Base-by-base conservation (phyloP, 2,888 invertebrate genomes). In the Orthosia gracilis region DNA sequence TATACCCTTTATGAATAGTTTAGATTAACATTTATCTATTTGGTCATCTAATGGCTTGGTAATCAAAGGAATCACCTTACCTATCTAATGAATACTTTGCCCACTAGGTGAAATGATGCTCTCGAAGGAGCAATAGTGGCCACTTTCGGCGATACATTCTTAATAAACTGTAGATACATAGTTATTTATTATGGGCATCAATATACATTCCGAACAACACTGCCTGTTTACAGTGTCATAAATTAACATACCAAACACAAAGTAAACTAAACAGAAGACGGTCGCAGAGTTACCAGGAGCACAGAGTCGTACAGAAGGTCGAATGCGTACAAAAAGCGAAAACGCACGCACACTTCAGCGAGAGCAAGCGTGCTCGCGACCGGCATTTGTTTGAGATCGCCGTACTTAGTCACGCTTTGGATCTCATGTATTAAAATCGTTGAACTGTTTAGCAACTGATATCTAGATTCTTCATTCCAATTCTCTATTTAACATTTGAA, bases 191-290 rank as follows among this genome's bases (percentile, higher is more conserved):
- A 59, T 47, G 11, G 45, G 40, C 52, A 59, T 72, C 58, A 50
- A 52, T 59, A 72, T 59, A 21, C 26, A 47, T 59, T 52, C 12
- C 58, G 50, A 70, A 61, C 45, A 61, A 59, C 52, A 52, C 21
- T 31, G 45, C 13, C 17, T 50, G 26, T 31, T 18, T 26, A 26
- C 26, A 70, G 47, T 18, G 26, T 23, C 45, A 59, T 70, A 54
- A 71, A 71, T 61, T 54, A 31, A 54, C 61, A 61, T 21, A 45
- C 18, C n/a, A 52, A 26, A 15, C 11, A 58, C 55, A n/a, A 13
- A 40, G 69, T 49, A 71, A 68, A 68, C 55, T 11, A 18, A 31
- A 66, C 17, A 21, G 18, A n/a, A 58, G n/a, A 58, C 17, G 23
- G 23, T 17, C 26, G n/a, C 31, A 54, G n/a, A 54, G 18, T 18